Evolutionary conservation across 2,797 vertebrate genomes (phyloP).

Genomic region (Distichodus sexfasciatus): DNA sequence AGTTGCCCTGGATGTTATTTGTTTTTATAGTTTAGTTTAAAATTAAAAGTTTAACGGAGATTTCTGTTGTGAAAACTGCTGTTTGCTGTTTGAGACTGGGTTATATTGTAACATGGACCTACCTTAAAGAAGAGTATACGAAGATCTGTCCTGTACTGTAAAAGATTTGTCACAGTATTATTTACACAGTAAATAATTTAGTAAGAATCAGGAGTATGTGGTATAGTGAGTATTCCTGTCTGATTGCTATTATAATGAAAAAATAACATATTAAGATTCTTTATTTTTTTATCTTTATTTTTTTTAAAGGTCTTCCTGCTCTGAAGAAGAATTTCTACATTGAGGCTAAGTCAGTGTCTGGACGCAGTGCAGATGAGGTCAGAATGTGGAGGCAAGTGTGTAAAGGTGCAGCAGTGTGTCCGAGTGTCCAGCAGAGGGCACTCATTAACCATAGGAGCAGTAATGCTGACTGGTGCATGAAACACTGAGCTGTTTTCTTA

Average conservation of each 20-base stretch:
- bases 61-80: no score
- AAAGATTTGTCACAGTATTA: no score
- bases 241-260: no score
- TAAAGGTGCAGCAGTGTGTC: neutral
- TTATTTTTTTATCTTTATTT: neutral
- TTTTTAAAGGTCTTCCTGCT: constrained; percentile 78
- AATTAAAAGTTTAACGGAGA: no score
- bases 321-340: constrained; percentile 89
- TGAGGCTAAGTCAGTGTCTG: constrained; percentile 75
- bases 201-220: no score
- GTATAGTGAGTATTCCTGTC: no score
- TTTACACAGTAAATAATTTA: no score
- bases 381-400: constrained; percentile 81
- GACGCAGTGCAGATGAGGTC: constrained; percentile 79
- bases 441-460: neutral
- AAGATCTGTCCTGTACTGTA: no score
- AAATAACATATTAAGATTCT: no score
- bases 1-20: neutral
- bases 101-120: no score
- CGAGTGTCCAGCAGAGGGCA: constrained; percentile 10
- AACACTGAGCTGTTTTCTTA: neutral
- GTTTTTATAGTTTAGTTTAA: neutral
- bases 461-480: neutral
- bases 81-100: no score
- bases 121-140: no score